phyloP scores from a whole-genome alignment of 2,888 invertebrate genomes.

The Disparrhopalites patrizii region DNA sequence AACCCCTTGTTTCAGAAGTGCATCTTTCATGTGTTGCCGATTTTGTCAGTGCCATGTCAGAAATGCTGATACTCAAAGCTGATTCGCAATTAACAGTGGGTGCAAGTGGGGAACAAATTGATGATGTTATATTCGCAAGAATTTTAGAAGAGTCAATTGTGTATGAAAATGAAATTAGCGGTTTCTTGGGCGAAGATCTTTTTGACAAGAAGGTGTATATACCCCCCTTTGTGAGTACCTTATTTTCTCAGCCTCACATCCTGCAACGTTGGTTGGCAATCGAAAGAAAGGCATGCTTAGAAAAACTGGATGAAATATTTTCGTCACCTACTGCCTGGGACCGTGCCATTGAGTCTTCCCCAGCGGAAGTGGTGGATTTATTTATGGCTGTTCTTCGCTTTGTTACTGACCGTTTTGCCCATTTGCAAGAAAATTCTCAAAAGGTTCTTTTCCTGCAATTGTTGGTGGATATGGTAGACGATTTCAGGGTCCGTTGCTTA shows the following conservation, averaged over 20 bases:
- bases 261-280: slow-evolving; percentile 42
- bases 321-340: slow-evolving; percentile 46
- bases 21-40: slow-evolving; percentile 40
- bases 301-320: slow-evolving; percentile 47
- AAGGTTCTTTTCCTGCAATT: slow-evolving; percentile 41
- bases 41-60: slow-evolving; percentile 40
- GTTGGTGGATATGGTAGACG: slow-evolving; percentile 42
- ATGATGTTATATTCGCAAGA: slow-evolving; percentile 42
- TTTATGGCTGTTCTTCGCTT: slow-evolving; percentile 44
- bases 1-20: slow-evolving; percentile 34
- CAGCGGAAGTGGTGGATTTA: slow-evolving; percentile 45
- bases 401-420: slow-evolving; percentile 43
- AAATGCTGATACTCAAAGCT: slow-evolving; percentile 42
- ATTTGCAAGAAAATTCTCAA: slow-evolving; percentile 41
- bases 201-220: slow-evolving; percentile 30
- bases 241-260: slow-evolving; percentile 44
- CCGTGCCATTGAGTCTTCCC: slow-evolving; percentile 42
- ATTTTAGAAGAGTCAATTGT: slow-evolving; percentile 45
- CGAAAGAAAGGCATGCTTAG: slow-evolving; percentile 36
- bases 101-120: slow-evolving; percentile 23
- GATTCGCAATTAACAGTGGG: slow-evolving; percentile 35
- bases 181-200: slow-evolving; percentile 31
- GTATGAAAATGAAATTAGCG: slow-evolving; percentile 42
- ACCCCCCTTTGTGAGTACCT: slow-evolving; percentile 43
- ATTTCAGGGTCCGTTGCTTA: slow-evolving; percentile 43